These are phyloP conservation scores for Cryptomyrus ogoouensis DNA, from an alignment of 2,113 vertebrate genomes.

Conservation along the genomic window DNA sequence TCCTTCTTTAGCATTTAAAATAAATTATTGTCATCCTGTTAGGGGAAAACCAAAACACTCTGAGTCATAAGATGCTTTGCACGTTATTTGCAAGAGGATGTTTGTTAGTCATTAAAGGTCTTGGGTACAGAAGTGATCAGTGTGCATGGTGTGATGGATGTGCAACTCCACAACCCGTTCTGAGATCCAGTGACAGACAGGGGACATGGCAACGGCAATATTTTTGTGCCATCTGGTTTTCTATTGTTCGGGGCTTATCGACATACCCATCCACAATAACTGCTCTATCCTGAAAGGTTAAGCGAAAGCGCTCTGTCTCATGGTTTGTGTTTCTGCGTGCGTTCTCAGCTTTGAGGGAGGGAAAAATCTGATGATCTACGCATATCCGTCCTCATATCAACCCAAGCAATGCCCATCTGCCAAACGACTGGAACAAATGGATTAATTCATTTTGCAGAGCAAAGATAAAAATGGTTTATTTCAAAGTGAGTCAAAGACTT, in stretches of 20 bases:
- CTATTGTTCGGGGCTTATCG: not conserved
- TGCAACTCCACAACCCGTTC: not conserved
- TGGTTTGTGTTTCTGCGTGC: not conserved
- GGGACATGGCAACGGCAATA: not conserved
- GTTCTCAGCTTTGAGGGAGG: not conserved
- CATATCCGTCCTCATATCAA: not conserved
- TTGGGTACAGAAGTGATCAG: not conserved
- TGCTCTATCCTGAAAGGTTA: not conserved
- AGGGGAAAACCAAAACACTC: not conserved
- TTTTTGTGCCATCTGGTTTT: not conserved
- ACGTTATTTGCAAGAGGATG: not conserved
- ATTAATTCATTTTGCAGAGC: constrained; percentile 10
- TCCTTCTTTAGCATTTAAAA: not conserved
- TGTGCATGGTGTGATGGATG: not conserved
- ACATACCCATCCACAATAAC: not conserved
- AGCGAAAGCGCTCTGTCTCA: not conserved
- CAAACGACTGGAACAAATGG: not conserved
- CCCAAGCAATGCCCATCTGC: not conserved
- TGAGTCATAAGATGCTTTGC: not conserved
- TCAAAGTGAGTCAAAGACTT: not conserved
- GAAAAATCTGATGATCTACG: not conserved
- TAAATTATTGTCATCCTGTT: not conserved
- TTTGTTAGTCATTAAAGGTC: not conserved
- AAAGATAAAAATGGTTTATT: not conserved
- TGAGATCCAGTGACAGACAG: not conserved